Evolutionary conservation across 2,797 vertebrate species (phyloP), one percentile per base, ranked within the genome.

Genomic region (Lophius americanus): DNA sequence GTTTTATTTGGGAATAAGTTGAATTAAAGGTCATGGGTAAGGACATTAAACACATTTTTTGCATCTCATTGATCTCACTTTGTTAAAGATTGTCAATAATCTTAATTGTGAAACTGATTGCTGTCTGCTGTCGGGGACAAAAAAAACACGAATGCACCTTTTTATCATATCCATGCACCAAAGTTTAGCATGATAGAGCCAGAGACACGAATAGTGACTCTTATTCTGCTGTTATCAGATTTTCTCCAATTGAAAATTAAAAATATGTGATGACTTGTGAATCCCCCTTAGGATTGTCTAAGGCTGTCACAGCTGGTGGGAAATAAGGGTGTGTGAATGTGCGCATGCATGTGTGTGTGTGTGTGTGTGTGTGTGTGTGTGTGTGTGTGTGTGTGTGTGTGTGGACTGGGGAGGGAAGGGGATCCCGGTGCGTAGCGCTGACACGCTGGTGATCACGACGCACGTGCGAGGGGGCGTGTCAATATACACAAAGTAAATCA

Each of bases 401-500:
- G 36, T 54, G 43, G 38, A 53, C 52, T 9, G 39, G 33, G 53
- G 33, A 57, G 51, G 38, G 32, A 33, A 23, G 23, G 23, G 42
- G 44, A 39, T 62, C 69, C 57, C 36, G 37, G 72, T 66, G 9
- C 48, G 71, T 60, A 83, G 33, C 74, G 62, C 65, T 50, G 75
- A 83, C 72, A 79, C 62, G 23, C 64, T 60, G 42, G 66, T 72
- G 85, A 81, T 83, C 60, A 33, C 76, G 4, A 81, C 81, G 68
- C 51, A 39, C 6, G 60, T 57, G 80, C 81, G 84, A 88, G 84
- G 82, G 75, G 88, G 84, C 48, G 65, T 87, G 84, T 89, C 86
- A 79, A 61, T 78, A 82, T 58, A 65, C 77, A 87, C 83, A 90
- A 84, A 86, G 87, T 90, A 92, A 94, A 94, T 93, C 91, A 93